A percentile compares a stretch with the other conserved stretches of the same genome.
phyloP scores from a whole-genome alignment of 1,140 invertebrate genomes.

The Teleopsis dalmanni region DNA sequence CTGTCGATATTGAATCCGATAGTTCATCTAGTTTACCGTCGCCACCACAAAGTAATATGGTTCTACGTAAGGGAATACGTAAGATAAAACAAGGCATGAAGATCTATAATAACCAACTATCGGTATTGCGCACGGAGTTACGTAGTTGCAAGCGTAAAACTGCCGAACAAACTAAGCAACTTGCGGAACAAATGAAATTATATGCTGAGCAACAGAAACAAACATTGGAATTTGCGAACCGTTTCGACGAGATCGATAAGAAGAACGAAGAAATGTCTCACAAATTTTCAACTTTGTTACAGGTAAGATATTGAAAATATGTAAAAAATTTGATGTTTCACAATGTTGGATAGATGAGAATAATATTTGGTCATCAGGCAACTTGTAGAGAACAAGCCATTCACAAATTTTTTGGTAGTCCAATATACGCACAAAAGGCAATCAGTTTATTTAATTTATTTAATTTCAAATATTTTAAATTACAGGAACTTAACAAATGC shows the following conservation, averaged over 20 bases:
- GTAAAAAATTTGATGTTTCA: background rate
- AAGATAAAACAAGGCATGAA: conserved; percentile 85
- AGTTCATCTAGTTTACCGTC: conserved; percentile 51
- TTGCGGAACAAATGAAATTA: conserved; percentile 73
- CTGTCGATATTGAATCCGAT: conserved; percentile 45
- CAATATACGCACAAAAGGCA: too few relatives aligned
- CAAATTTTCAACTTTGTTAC: conserved; percentile 79
- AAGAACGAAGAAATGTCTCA: conserved; percentile 81
- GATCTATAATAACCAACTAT: conserved; percentile 71
- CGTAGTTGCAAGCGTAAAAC: conserved; percentile 70
- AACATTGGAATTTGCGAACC: conserved; percentile 68
- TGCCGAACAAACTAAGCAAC: conserved; percentile 73
- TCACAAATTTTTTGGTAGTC: too few relatives aligned
- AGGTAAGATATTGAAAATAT: conserved; percentile 48
- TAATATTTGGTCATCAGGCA: too few relatives aligned
- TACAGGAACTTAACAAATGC: conserved; percentile 77
- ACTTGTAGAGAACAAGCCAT: too few relatives aligned
- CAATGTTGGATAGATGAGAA: too few relatives aligned
- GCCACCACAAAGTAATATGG: conserved; percentile 73
- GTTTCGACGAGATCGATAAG: conserved; percentile 79
- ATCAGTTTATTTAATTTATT: conserved; percentile 8
- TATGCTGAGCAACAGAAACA: conserved; percentile 66
- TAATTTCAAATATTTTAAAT: background rate
- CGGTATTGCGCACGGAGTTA: conserved; percentile 65
- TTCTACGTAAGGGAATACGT: conserved; percentile 72